Percentiles rank a stretch among this genome's conserved stretches.
Evolutionary conservation across 1,140 invertebrate genomes (phyloP).

Genomic region (Nixonia krombeini): DNA sequence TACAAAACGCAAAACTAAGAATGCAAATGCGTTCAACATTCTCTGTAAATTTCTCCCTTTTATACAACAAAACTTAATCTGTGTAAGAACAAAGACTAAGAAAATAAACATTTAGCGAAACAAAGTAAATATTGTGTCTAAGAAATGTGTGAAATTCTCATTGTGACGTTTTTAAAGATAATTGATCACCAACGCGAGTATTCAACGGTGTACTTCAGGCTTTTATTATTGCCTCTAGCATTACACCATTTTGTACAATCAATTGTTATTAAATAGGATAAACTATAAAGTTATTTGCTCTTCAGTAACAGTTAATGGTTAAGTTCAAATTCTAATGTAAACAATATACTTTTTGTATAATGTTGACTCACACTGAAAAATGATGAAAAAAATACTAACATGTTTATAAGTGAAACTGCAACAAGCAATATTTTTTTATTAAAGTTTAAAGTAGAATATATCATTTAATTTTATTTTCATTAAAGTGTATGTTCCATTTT

Average conservation of each 20-base stretch:
- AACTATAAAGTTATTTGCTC: constrained; percentile 5
- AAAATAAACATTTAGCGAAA: not conserved
- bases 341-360: constrained; percentile 4
- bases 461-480: no score
- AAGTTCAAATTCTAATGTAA: constrained; percentile 6
- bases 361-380: not conserved
- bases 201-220: constrained; percentile 17
- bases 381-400: no score
- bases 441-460: no score
- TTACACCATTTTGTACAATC: constrained; percentile 33
- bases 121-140: constrained; percentile 14
- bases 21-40: no score
- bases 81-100: constrained; percentile 15
- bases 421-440: no score
- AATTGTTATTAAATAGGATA: constrained; percentile 17
- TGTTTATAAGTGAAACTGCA: no score
- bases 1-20: no score
- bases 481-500: no score
- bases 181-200: constrained; percentile 14
- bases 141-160: constrained; percentile 21
- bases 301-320: constrained; percentile 8
- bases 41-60: no score
- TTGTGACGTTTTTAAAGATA: constrained; percentile 12
- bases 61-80: no score
- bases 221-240: constrained; percentile 5